Base-by-base conservation (phyloP, 2,113 vertebrate species). In the Agelaius phoeniceus region DNA sequence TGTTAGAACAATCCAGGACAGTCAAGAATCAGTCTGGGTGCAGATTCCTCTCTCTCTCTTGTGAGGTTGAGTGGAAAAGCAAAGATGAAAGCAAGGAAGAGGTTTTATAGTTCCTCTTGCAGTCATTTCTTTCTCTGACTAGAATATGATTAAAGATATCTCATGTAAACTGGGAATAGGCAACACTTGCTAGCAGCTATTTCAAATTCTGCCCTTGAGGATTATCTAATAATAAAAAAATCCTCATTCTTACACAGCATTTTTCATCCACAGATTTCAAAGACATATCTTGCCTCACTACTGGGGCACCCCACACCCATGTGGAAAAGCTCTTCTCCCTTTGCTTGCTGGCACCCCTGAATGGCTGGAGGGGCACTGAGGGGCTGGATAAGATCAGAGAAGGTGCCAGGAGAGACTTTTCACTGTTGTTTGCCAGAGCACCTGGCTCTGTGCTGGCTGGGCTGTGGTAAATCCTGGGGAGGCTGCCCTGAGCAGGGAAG, bases 61-160 rank as follows among this genome's bases (percentile, higher is more conserved):
- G 28, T 57, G 41, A 94, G 61, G 26, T 16, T 83, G 61, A 71
- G 49, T 46, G 20, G 37, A 86, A 92, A 92, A 89, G n/a, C 54
- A 87, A 92, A 93, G 94, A 92, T 95, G 73, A 97, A 95, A 96
- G 84, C 41, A 44, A 94, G 35, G 30, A 93, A 86, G 37, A 84
- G 83, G 15, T 89, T 93, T 91, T 95, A 83, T 48, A 86, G 89
- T 89, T 73, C 69, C 65, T 90, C 76, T 93, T 52, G 52, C 54
- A 89, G 80, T 43, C 35, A 30, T 77, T 91, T 87, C 78, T 94
- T 95, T 93, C 92, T 74, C 84, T 91, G 67, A 48, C 63, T 95
- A 80, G 55, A 91, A 91, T 73, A 84, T 65, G 67, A 91, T 95
- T 93, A 95, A 94, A 93, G 90, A 84, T 89, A 63, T 49, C 68